Evolutionary conservation across 30 jellyfish, hydroid and myxozoan genomes (phyloP).

Genomic region (Hydractinia echinata): DNA sequence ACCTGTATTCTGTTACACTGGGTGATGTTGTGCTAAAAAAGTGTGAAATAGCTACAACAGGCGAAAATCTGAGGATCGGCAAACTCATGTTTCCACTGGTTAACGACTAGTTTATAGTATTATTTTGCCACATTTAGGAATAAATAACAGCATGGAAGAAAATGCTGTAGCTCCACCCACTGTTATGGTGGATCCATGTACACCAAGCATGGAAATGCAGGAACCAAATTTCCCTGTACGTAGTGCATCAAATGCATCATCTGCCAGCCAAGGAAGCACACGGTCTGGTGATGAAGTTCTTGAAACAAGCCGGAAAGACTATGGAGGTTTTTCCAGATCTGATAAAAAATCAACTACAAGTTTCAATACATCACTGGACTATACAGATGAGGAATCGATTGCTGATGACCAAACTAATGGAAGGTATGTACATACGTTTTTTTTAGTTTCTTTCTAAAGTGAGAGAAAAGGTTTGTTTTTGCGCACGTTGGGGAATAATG

Average conservation of each 20-base stretch:
- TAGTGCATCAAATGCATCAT: slow-evolving; percentile 3
- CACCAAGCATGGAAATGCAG: slow-evolving; percentile 1
- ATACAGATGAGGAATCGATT: slow-evolving; percentile 1
- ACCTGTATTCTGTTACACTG: too few relatives aligned
- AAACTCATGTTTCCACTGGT: too few relatives aligned
- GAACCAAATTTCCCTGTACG: slow-evolving; percentile 10
- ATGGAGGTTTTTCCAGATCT: too few relatives aligned
- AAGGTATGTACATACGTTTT: not conserved
- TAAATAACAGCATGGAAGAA: too few relatives aligned
- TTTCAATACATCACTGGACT: not conserved
- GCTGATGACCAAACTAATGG: not conserved
- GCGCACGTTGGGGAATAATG: too few relatives aligned
- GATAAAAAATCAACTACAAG: not conserved
- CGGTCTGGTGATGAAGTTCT: not conserved
- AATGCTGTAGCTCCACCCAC: not conserved
- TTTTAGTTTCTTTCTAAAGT: too few relatives aligned
- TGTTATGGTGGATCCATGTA: slow-evolving; percentile 11
- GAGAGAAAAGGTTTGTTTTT: too few relatives aligned
- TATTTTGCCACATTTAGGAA: too few relatives aligned
- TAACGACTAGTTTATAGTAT: too few relatives aligned
- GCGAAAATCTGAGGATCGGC: too few relatives aligned
- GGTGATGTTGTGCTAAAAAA: too few relatives aligned
- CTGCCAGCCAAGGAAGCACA: not conserved
- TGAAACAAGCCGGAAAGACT: not conserved
- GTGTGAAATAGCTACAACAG: too few relatives aligned